A percentile compares a stretch with the other conserved stretches of the same genome.
Evolutionary conservation across 2,113 vertebrate species (phyloP).

Genomic region (Echinops telfairi): DNA sequence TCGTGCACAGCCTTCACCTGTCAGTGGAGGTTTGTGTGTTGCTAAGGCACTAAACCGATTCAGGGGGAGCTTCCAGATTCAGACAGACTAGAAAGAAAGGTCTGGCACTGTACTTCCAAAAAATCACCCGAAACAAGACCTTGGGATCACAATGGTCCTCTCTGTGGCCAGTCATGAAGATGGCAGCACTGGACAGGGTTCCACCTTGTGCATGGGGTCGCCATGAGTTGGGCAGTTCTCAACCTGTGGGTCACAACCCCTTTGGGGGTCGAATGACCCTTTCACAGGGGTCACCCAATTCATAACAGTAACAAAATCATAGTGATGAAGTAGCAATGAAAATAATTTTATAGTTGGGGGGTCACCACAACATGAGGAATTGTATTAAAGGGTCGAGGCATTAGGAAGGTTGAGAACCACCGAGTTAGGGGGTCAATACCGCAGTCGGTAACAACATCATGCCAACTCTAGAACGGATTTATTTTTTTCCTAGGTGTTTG

Average conservation of each 20-base stretch:
- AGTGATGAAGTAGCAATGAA: no score
- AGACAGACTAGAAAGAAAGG: not conserved
- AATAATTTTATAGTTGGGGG: no score
- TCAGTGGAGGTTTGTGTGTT: not conserved
- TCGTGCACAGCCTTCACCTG: not conserved
- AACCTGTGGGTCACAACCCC: no score
- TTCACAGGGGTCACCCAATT: no score
- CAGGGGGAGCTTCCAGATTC: not conserved
- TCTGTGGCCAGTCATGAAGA: not conserved
- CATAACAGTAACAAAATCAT: no score
- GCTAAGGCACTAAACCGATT: not conserved
- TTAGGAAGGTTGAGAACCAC: no score
- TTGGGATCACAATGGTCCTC: not conserved
- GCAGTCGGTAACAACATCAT: not conserved
- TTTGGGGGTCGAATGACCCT: no score
- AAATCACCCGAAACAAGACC: not conserved
- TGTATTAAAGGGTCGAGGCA: no score
- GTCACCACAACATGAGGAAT: no score
- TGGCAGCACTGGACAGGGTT: not conserved
- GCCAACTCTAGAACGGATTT: fast-evolving
- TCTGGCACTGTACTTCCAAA: not conserved
- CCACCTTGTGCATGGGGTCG: not conserved
- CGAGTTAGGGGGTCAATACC: not conserved
- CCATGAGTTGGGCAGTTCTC: no score
- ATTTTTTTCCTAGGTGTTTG: not conserved